Evolutionary conservation across 2,113 vertebrate genomes (phyloP).

Genomic region (Kryptolebias marmoratus): DNA sequence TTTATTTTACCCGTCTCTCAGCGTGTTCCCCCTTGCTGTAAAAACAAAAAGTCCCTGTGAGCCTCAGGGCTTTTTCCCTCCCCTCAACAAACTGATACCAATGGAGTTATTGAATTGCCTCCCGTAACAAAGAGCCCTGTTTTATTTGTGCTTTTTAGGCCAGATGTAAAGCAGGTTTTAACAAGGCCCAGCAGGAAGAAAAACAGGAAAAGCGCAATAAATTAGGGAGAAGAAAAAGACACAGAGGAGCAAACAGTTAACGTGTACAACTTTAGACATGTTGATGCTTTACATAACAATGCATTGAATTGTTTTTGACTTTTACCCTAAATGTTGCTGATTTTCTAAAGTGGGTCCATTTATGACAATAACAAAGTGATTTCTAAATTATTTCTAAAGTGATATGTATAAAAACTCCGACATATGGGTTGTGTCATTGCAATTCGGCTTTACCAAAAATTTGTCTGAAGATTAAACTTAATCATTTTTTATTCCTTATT

Average conservation of each 20-base stretch:
- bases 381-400: not conserved
- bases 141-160: slow-evolving; percentile 57
- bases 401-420: too few relatives aligned
- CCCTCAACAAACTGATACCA: slow-evolving; percentile 52
- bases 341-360: not conserved
- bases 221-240: not conserved
- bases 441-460: too few relatives aligned
- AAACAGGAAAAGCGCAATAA: not conserved
- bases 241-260: not conserved
- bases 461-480: too few relatives aligned
- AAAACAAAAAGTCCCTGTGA: slow-evolving; percentile 41
- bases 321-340: not conserved
- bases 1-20: not conserved
- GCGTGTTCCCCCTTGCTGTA: slow-evolving; percentile 6
- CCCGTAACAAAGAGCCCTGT: slow-evolving; percentile 41
- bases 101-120: slow-evolving; percentile 61
- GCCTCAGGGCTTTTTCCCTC: slow-evolving; percentile 26
- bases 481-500: too few relatives aligned
- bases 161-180: slow-evolving; percentile 68
- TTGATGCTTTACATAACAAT: not conserved
- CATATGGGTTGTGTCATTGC: too few relatives aligned
- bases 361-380: not conserved
- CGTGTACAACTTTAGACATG: slow-evolving; percentile 14
- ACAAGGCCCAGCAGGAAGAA: slow-evolving; percentile 51
- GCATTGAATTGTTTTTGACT: not conserved